Percentiles rank a stretch among this genome's conserved stretches.
Evolutionary conservation across 2,888 invertebrate genomes (phyloP).

Genomic region (Pterostichus niger): DNA sequence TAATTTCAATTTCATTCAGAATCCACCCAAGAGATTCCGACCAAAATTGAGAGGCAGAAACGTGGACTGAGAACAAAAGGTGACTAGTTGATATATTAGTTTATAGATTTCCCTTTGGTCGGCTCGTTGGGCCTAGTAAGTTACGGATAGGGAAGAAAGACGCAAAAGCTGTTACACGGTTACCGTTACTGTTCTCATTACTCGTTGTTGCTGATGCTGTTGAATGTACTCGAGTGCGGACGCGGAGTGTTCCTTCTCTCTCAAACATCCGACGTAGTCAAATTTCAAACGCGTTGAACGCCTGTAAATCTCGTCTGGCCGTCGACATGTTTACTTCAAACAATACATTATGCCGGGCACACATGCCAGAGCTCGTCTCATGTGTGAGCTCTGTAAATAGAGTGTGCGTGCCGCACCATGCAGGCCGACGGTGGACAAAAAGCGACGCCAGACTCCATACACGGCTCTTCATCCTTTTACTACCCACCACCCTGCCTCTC

Average conservation of each 20-base stretch:
- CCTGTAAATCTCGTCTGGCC: constrained; percentile 58
- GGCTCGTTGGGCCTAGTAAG: constrained; percentile 35
- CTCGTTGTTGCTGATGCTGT: not conserved
- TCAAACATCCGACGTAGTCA: constrained; percentile 38
- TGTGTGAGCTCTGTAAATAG: constrained; percentile 54
- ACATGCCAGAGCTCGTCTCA: constrained; percentile 59
- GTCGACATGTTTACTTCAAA: constrained; percentile 65
- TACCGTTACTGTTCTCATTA: constrained; percentile 6
- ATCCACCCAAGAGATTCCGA: constrained; percentile 57
- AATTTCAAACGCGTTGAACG: constrained; percentile 54
- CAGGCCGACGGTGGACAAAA: not conserved
- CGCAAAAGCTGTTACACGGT: constrained; percentile 8
- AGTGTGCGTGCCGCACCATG: constrained; percentile 51
- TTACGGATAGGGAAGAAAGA: constrained; percentile 3
- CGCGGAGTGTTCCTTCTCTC: not conserved
- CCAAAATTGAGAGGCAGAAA: constrained; percentile 63
- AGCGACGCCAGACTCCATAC: not conserved
- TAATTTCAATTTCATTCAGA: constrained; percentile 65
- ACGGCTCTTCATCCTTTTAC: not conserved
- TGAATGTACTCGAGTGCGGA: constrained; percentile 14
- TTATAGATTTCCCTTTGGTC: constrained; percentile 62
- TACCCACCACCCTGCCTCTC: not conserved
- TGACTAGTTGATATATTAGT: constrained; percentile 65
- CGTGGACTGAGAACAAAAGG: constrained; percentile 62
- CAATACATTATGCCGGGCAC: constrained; percentile 63